Evolutionary conservation across 1,140 invertebrate genomes (phyloP), one percentile per base, ranked within the genome.

Genomic region (Chironomus striatipennis): DNA sequence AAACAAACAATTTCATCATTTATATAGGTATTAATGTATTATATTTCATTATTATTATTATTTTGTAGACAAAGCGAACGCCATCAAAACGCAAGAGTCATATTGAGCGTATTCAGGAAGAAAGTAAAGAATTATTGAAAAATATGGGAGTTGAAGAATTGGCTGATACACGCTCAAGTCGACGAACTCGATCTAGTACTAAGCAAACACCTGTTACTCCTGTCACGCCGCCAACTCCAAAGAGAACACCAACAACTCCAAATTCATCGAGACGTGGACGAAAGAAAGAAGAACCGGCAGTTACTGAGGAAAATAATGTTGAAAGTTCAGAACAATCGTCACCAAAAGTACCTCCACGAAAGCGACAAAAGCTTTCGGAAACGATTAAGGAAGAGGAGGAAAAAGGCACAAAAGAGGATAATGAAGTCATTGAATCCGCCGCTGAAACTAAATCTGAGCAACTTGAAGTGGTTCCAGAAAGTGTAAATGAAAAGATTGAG

Each of bases 71-170:
- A 76, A 82, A 82, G 77, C 79, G 81, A 43, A 81, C 80, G 21
- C 80, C 80, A 7, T 76, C 76, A 18, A 81, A 81, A 73, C 80
- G 81, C 8, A 77, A 77, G 43, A 80, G 80, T 0, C 79, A 79
- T 20, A 78, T 81, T 75, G 81, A 81, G 74, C 77, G 79, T 17
- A 80, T 79, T 34, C 80, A 81, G 74, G 76, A 77, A 3, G 81
- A 82, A 75, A 81, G 80, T 73, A 81, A 82, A 74, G 81, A 82
- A 43, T 75, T 82, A 7, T 79, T 82, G 6, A 78, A 79, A 21
- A 82, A 77, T 6, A 80, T 82, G 80, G 81, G 81, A 8, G 80
- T 74, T 43, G 42, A 81, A 43, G 81, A 82, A 21, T 12, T 81
- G 12, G 80, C 65, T 18, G 65, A 70, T 3, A 21, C 65, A 20